phyloP scores from a whole-genome alignment of 2,888 invertebrate genomes.

The Tholera decimalis region DNA sequence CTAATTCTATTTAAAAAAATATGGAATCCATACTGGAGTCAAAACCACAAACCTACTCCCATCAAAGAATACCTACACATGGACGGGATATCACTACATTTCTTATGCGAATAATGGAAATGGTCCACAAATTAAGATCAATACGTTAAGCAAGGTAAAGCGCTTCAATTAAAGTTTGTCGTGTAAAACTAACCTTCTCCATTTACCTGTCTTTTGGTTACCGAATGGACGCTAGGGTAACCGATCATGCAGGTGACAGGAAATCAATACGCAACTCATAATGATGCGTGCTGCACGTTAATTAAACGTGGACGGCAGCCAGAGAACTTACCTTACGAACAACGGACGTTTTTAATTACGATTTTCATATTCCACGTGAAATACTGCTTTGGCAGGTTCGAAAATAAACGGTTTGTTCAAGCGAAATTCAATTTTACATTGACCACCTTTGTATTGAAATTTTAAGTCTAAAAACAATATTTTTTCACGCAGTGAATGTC shows the following conservation, averaged over 20 bases:
- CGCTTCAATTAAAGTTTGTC: too few species aligned
- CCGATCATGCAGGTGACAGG: slow-evolving; percentile 68
- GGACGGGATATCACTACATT: too few species aligned
- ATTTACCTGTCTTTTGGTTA: background rate
- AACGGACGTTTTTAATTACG: slow-evolving; percentile 31
- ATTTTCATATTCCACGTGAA: slow-evolving; percentile 34
- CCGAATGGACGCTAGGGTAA: slow-evolving; percentile 32
- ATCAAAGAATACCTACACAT: too few species aligned
- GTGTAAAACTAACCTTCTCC: slow-evolving; percentile 1
- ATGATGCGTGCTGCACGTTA: slow-evolving; percentile 50
- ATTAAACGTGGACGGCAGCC: slow-evolving; percentile 58
- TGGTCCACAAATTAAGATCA: too few species aligned
- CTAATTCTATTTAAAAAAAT: too few species aligned
- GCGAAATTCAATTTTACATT: slow-evolving; percentile 6
- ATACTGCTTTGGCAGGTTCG: background rate
- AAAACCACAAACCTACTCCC: too few species aligned
- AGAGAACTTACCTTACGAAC: slow-evolving; percentile 29
- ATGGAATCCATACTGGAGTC: too few species aligned
- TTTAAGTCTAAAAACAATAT: background rate
- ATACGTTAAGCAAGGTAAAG: too few species aligned
- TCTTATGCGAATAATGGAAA: too few species aligned
- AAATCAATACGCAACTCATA: slow-evolving; percentile 65
- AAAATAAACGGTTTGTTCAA: slow-evolving; percentile 8
- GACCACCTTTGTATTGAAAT: background rate
- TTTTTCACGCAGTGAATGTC: too few species aligned